Evolutionary conservation across 2,888 invertebrate genomes (phyloP).

Genomic region (Druceiella hillmani): DNA sequence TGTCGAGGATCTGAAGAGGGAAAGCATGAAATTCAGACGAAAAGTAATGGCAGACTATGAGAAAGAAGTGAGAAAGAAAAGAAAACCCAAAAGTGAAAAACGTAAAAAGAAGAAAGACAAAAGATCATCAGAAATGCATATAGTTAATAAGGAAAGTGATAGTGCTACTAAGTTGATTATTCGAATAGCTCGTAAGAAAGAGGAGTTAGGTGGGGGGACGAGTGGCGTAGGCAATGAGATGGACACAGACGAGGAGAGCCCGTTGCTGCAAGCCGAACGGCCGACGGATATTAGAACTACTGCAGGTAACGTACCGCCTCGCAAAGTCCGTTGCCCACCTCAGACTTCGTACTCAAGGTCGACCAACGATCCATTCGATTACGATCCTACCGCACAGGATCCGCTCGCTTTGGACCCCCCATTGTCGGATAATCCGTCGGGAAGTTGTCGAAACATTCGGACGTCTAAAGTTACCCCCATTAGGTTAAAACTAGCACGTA

Average conservation of each 20-base stretch:
- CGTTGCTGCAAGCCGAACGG: constrained; percentile 18
- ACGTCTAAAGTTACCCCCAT: constrained; percentile 71
- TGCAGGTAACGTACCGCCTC: constrained; percentile 10
- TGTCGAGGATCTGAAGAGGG: constrained; percentile 74
- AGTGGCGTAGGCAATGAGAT: constrained; percentile 32
- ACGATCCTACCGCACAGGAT: constrained; percentile 43
- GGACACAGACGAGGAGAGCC: constrained; percentile 17
- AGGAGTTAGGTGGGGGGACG: constrained; percentile 32
- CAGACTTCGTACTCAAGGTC: constrained; percentile 27
- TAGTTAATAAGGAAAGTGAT: constrained; percentile 47
- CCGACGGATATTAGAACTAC: constrained; percentile 16
- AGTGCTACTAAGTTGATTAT: constrained; percentile 72
- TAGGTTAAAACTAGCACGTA: constrained; percentile 76
- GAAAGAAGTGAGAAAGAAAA: constrained; percentile 54
- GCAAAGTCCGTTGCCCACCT: constrained; percentile 3
- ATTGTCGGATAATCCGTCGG: constrained; percentile 36
- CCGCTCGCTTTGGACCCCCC: constrained; percentile 44
- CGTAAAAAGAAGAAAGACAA: constrained; percentile 51
- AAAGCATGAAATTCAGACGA: constrained; percentile 82
- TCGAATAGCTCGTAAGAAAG: constrained; percentile 58
- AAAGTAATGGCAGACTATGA: constrained; percentile 82
- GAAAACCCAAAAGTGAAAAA: constrained; percentile 41
- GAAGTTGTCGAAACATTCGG: constrained; percentile 53
- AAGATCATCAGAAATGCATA: constrained; percentile 51
- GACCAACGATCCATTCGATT: constrained; percentile 42